phyloP scores from a whole-genome alignment of 2,113 vertebrate genomes.

The Oncorhynchus gorbuscha region DNA sequence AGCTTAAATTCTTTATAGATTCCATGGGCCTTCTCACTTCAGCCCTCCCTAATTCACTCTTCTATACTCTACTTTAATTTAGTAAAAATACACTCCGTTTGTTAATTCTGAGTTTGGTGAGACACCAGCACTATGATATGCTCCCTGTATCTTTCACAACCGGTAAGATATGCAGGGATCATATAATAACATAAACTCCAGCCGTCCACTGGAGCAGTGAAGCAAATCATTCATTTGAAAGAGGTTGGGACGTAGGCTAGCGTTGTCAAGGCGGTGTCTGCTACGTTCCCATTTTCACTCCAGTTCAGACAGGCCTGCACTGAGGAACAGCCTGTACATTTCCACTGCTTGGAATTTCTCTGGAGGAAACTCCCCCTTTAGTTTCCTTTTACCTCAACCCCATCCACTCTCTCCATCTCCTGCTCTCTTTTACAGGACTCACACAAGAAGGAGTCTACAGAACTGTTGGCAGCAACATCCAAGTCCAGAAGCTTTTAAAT shows the following conservation, averaged over 20 bases:
- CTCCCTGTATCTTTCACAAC: background rate
- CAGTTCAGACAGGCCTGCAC: background rate
- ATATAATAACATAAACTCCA: background rate
- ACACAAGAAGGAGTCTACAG: conserved; percentile 90
- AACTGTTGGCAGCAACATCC: conserved; percentile 96
- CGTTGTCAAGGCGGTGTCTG: background rate
- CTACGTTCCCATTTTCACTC: conserved; percentile 29
- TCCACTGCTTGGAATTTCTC: conserved; percentile 50
- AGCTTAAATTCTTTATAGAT: background rate
- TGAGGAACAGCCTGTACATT: conserved; percentile 47
- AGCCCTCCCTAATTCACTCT: background rate
- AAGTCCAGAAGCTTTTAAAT: conserved; percentile 96
- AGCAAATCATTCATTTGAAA: conserved; percentile 16
- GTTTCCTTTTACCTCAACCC: conserved; percentile 7
- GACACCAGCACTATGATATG: background rate
- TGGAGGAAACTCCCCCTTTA: conserved; percentile 15
- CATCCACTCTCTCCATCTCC: conserved; percentile 18
- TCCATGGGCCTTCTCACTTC: background rate
- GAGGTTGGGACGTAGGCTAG: background rate
- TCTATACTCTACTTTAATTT: too few relatives aligned
- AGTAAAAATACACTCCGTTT: background rate
- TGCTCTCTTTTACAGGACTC: conserved; percentile 74
- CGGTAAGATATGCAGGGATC: background rate
- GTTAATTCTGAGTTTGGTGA: background rate
- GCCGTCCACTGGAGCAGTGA: background rate